Conservation (phyloP, 2,113 vertebrate species). For the Nannobrachium achirus region DNA sequence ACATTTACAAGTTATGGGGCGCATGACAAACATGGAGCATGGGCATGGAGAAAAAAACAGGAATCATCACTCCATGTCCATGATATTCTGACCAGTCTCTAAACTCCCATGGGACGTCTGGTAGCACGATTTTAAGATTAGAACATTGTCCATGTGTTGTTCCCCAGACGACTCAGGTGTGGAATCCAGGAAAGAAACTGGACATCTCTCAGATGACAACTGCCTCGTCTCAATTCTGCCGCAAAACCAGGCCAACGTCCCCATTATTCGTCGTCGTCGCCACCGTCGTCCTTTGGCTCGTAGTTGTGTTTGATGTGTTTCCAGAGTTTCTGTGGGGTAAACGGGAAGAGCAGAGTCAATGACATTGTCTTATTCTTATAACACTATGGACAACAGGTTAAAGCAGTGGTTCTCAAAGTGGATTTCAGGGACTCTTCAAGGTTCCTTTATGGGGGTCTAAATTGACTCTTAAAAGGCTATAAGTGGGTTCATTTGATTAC, state of each 20-base stretch:
- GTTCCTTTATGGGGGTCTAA: too few species aligned
- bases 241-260: constrained; percentile 8
- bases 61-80: constrained; percentile 36
- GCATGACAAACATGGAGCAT: constrained; percentile 26
- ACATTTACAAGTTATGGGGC: constrained; percentile 63
- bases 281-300: constrained; percentile 62
- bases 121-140: constrained; percentile 3
- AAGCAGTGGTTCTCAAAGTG: too few species aligned
- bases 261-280: constrained; percentile 14
- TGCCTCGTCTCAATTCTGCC: constrained; percentile 24
- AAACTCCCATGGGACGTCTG: constrained; percentile 27
- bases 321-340: constrained; percentile 79
- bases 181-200: constrained; percentile 41
- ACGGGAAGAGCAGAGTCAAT: background rate
- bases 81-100: constrained; percentile 32
- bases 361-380: too few species aligned
- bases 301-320: constrained; percentile 81
- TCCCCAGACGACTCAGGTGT: constrained; percentile 7
- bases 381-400: too few species aligned
- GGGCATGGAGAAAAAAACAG: constrained; percentile 11
- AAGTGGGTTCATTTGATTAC: too few species aligned
- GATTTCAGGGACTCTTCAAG: too few species aligned
- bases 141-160: constrained; percentile 45
- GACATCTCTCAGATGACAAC: constrained; percentile 33
- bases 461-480: too few species aligned